These are phyloP conservation scores for Embiotoca jacksoni DNA, from an alignment of 2,113 vertebrate species.

Conservation along the genomic window DNA sequence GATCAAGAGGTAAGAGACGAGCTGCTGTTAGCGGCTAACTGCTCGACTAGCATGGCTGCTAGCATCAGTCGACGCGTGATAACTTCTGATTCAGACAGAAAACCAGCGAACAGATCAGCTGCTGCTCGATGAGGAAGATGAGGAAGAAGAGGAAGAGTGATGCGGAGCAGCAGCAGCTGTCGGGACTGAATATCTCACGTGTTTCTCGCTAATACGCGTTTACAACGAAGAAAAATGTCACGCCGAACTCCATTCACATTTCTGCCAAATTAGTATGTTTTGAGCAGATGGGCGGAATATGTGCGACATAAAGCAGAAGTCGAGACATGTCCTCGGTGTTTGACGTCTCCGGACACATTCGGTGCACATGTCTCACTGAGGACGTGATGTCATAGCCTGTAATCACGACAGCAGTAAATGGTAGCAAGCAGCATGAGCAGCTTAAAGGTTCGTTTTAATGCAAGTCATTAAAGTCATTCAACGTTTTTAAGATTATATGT, in stretches of 20 bases:
- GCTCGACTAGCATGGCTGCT: conserved; percentile 2
- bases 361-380: background rate
- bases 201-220: background rate
- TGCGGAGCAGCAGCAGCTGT: background rate
- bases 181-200: background rate
- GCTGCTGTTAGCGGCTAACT: conserved; percentile 48
- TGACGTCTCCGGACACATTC: background rate
- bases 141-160: accelerated
- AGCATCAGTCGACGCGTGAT: background rate
- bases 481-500: background rate
- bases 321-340: background rate
- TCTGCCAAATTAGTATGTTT: background rate
- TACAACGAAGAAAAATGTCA: no score
- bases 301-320: background rate
- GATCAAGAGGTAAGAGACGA: conserved; percentile 90
- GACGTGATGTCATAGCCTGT: background rate
- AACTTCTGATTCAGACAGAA: background rate
- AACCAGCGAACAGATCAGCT: background rate
- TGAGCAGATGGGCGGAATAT: accelerated
- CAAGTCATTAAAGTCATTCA: background rate
- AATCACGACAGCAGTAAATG: background rate
- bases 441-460: background rate
- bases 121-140: accelerated
- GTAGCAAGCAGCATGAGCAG: background rate
- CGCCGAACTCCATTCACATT: background rate